Percentiles rank a stretch among this genome's conserved stretches.
Conservation (phyloP, 2,797 vertebrate species). For the Siniperca scherzeri region DNA sequence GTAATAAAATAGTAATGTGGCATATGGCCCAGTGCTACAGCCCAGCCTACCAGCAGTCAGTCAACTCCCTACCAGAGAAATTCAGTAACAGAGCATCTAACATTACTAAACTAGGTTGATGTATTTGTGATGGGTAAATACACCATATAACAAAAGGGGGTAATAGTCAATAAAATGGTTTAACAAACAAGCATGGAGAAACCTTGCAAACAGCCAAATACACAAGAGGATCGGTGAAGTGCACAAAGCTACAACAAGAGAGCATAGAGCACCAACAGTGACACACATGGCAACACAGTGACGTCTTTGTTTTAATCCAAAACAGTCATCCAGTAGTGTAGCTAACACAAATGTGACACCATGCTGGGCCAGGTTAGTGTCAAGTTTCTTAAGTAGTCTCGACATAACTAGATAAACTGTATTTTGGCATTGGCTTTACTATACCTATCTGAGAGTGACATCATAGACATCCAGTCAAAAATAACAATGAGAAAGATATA, state of each 20-base stretch:
- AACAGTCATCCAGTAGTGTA: background rate
- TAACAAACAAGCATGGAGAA: background rate
- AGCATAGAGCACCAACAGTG: background rate
- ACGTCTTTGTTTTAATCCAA: background rate
- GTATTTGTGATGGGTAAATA: slow-evolving; percentile 6
- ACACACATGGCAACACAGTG: background rate
- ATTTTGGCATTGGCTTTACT: background rate
- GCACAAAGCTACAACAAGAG: background rate
- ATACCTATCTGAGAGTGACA: too few species aligned
- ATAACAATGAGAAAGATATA: background rate
- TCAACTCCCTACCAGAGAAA: slow-evolving; percentile 26
- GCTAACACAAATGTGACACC: background rate
- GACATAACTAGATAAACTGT: background rate
- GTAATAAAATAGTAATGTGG: slow-evolving; percentile 64
- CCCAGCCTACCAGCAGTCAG: slow-evolving; percentile 33
- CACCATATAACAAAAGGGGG: background rate
- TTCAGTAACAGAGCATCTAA: slow-evolving; percentile 20
- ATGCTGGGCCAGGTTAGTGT: background rate
- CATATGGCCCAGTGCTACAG: slow-evolving; percentile 51
- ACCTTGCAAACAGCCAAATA: background rate
- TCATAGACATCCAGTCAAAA: background rate
- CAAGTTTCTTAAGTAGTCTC: background rate
- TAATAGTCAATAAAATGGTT: background rate
- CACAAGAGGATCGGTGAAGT: background rate
- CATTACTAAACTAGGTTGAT: slow-evolving; percentile 12